Conservation (phyloP, 2,888 invertebrate species). For the Odontocolon sp. region DNA sequence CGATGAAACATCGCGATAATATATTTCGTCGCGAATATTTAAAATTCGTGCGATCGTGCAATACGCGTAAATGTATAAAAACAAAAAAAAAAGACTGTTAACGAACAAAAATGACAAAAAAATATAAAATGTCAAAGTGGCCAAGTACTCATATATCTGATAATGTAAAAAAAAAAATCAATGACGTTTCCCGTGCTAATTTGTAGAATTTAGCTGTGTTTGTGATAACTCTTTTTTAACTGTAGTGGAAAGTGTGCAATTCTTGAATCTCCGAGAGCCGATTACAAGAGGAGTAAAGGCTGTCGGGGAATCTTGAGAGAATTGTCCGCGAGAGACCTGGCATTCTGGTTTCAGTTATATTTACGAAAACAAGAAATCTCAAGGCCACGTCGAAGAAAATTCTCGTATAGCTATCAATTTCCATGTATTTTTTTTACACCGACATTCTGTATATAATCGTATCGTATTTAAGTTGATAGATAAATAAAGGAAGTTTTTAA, state of each 20-base stretch:
- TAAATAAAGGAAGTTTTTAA: conserved; percentile 44
- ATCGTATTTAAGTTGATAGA: conserved; percentile 31
- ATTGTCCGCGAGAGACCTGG: conserved; percentile 54
- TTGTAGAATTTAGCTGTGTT: conserved; percentile 37
- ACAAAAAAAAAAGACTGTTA: conserved; percentile 47
- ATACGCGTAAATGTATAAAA: conserved; percentile 31
- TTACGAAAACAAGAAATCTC: conserved; percentile 58
- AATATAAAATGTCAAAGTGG: conserved; percentile 10
- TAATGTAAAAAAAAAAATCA: not conserved
- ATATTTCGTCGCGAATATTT: not conserved
- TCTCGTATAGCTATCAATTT: conserved; percentile 19
- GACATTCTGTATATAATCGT: conserved; percentile 45
- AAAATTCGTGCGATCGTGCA: conserved; percentile 37
- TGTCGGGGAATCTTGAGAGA: conserved; percentile 31
- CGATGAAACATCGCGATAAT: conserved; percentile 27
- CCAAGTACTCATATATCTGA: not conserved
- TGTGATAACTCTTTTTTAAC: conserved; percentile 43
- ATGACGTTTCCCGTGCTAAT: conserved; percentile 32
- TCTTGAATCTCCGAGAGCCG: conserved; percentile 19
- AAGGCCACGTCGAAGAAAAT: conserved; percentile 61
- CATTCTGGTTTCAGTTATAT: conserved; percentile 62
- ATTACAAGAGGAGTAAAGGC: not conserved
- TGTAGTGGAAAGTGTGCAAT: conserved; percentile 15
- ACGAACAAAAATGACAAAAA: not conserved
- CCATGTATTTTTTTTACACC: conserved; percentile 15